Conservation (phyloP, 2,888 invertebrate genomes). For the Hirtodrosophila confusa region DNA sequence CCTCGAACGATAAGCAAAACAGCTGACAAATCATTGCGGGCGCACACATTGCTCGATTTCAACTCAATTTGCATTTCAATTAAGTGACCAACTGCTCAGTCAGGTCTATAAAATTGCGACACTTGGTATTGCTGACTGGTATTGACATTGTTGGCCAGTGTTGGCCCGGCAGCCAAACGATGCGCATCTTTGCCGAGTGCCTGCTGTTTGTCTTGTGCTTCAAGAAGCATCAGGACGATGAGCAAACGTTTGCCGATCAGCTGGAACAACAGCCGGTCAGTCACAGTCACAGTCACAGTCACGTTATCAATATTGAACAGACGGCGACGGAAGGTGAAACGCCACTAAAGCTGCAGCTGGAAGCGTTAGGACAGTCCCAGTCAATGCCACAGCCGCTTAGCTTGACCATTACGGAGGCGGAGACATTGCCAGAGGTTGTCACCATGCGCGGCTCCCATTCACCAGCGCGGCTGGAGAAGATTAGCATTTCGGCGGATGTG, state of each 20-base stretch:
- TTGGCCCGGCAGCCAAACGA: constrained; percentile 30
- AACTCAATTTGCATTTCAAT: constrained; percentile 36
- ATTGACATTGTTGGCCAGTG: constrained; percentile 8
- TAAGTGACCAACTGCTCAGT: constrained; percentile 21
- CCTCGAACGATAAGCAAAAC: constrained; percentile 39
- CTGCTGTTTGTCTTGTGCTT: constrained; percentile 40
- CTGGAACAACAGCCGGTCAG: constrained; percentile 29
- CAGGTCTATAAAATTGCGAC: constrained; percentile 23
- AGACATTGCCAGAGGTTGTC: not conserved
- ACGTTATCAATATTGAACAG: constrained; percentile 11
- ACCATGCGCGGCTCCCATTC: constrained; percentile 49
- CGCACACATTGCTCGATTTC: not conserved
- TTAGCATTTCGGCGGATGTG: constrained; percentile 50
- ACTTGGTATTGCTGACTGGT: constrained; percentile 1
- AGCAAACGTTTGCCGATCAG: constrained; percentile 37
- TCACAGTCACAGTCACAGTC: constrained; percentile 1
- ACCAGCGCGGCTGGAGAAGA: constrained; percentile 47
- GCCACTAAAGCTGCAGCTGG: not conserved
- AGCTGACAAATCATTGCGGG: constrained; percentile 36
- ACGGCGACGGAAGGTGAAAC: not conserved
- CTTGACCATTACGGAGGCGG: too few species aligned
- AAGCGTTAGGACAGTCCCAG: not conserved
- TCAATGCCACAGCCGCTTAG: not conserved
- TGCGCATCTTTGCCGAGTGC: constrained; percentile 53
- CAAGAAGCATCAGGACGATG: constrained; percentile 44